Percentiles rank a stretch among this genome's conserved stretches.
Conservation (phyloP, 2,888 invertebrate species). For the Mesopsocus fuscifrons region DNA sequence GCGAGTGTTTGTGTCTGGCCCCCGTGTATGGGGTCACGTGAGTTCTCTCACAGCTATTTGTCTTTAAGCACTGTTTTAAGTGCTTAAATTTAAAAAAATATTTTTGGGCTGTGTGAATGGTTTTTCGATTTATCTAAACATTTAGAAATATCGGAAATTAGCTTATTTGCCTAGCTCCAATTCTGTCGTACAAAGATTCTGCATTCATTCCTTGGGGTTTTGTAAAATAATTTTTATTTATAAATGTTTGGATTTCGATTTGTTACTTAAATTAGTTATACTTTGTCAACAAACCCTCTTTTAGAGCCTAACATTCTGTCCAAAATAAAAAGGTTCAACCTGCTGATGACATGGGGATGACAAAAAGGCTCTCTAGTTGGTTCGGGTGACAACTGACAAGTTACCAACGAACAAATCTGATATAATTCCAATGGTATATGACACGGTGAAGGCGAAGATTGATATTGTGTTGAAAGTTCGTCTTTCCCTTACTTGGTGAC, state of each 20-base stretch:
- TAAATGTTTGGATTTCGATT: background rate
- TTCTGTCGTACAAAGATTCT: conserved; percentile 9
- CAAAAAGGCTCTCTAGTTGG: too few species aligned
- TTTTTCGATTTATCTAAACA: conserved; percentile 13
- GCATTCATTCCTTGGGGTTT: conserved; percentile 6
- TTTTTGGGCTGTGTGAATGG: conserved; percentile 41
- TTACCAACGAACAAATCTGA: too few species aligned
- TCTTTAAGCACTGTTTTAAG: conserved; percentile 43
- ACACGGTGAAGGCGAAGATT: too few species aligned
- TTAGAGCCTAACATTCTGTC: too few species aligned
- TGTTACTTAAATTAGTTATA: background rate
- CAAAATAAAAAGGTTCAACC: too few species aligned
- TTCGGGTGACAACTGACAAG: too few species aligned
- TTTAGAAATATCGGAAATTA: conserved; percentile 8
- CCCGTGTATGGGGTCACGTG: too few species aligned
- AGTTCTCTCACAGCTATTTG: conserved; percentile 19
- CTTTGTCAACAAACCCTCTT: too few species aligned
- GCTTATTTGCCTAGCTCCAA: conserved; percentile 10
- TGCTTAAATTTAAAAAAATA: conserved; percentile 28
- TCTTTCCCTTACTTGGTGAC: too few species aligned
- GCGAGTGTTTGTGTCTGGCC: conserved; percentile 5
- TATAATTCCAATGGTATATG: too few species aligned
- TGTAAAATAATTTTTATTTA: background rate
- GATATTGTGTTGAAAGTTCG: too few species aligned
- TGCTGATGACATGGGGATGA: too few species aligned